These are phyloP conservation scores for Capricornis sumatraensis DNA, from an alignment of 2,113 vertebrate species.

Conservation along the genomic window DNA sequence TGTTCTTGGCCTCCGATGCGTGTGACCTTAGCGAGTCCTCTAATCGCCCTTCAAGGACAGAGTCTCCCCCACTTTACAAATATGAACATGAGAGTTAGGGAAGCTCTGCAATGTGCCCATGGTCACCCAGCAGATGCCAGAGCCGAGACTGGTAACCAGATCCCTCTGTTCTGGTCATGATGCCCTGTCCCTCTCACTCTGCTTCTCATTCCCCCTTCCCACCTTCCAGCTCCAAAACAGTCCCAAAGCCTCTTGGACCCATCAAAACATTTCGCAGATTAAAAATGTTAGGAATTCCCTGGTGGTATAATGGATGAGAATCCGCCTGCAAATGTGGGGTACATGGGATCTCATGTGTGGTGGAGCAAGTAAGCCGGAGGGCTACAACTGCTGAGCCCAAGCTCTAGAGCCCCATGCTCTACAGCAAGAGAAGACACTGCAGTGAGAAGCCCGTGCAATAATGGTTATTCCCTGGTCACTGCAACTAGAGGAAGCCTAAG, in stretches of 20 bases:
- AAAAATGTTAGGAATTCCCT: background rate
- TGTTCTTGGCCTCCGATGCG: background rate
- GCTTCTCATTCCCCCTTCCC: background rate
- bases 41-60: background rate
- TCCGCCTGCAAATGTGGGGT: background rate
- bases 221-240: background rate
- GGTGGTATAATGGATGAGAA: background rate
- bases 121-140: background rate
- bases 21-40: background rate
- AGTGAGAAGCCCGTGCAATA: background rate
- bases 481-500: background rate
- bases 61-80: background rate
- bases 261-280: background rate
- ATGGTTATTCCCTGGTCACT: background rate
- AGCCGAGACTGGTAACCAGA: background rate
- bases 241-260: background rate
- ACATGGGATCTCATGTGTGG: background rate
- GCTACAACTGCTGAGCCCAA: background rate
- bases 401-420: background rate
- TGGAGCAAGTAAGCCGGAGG: background rate
- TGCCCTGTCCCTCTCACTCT: background rate
- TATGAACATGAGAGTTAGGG: background rate
- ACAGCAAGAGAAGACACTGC: background rate
- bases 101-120: accelerated
- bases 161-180: background rate